A percentile compares a stretch with the other conserved stretches of the same genome.
Conservation (phyloP, 2,113 vertebrate genomes). For the Petaurus breviceps region DNA sequence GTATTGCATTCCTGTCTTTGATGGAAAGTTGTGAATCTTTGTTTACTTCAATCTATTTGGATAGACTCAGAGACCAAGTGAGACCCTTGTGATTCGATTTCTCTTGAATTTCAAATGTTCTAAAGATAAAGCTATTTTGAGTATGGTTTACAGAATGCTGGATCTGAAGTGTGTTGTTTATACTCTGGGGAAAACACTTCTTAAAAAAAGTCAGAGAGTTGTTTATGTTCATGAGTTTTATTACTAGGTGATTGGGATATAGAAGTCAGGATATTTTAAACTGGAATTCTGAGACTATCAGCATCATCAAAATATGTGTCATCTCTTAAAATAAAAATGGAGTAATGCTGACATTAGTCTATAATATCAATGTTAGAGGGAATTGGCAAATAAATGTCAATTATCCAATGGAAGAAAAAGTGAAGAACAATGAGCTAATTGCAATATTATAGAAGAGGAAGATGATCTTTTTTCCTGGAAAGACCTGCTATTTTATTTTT, state of each 20-base stretch:
- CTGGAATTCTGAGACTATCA: slow-evolving; percentile 35
- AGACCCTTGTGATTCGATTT: slow-evolving; percentile 41
- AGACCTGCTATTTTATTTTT: slow-evolving; percentile 23
- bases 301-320: slow-evolving; percentile 47
- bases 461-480: slow-evolving; percentile 44
- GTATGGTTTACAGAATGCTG: slow-evolving; percentile 28
- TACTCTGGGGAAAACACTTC: slow-evolving; percentile 40
- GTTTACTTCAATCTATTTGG: slow-evolving; percentile 21
- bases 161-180: slow-evolving; percentile 40
- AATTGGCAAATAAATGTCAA: slow-evolving; percentile 47
- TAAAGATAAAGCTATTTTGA: slow-evolving; percentile 43
- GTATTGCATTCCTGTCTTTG: background rate
- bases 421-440: slow-evolving; percentile 36
- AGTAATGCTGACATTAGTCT: slow-evolving; percentile 36
- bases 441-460: background rate
- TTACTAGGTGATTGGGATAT: slow-evolving; percentile 5
- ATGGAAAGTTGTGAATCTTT: background rate
- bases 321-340: slow-evolving; percentile 33
- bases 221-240: slow-evolving; percentile 25
- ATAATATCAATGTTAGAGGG: slow-evolving; percentile 36
- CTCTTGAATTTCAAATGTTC: slow-evolving; percentile 4
- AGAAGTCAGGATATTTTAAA: slow-evolving; percentile 53
- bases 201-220: slow-evolving; percentile 33
- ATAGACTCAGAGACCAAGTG: background rate
- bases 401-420: slow-evolving; percentile 47